These are phyloP conservation scores for Torymus tubicola DNA, from an alignment of 2,888 invertebrate species.

Conservation along the genomic window DNA sequence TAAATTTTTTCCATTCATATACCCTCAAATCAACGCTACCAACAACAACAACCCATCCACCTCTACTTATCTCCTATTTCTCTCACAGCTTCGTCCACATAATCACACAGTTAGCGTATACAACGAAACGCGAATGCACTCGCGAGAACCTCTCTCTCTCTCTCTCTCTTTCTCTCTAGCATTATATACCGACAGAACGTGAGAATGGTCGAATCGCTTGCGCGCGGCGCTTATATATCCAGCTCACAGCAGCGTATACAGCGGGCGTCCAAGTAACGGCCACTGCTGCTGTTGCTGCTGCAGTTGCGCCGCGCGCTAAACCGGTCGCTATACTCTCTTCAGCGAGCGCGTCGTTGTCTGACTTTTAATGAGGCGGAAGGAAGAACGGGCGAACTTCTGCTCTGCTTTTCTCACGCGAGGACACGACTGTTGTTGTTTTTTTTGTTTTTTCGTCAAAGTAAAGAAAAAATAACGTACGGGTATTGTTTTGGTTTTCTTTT, in stretches of 20 bases:
- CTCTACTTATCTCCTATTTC: too few species aligned
- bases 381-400: constrained; percentile 5
- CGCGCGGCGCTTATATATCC: not conserved
- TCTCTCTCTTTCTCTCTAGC: too few species aligned
- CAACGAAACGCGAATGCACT: not conserved
- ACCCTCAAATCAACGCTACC: too few species aligned
- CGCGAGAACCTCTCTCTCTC: not conserved
- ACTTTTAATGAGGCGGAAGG: constrained; percentile 50
- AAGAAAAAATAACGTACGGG: not conserved
- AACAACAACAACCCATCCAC: too few species aligned
- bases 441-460: not conserved
- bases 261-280: constrained; percentile 36
- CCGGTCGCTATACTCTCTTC: constrained; percentile 24
- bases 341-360: not conserved
- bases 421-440: not conserved
- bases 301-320: not conserved
- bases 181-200: constrained; percentile 26
- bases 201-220: constrained; percentile 43
- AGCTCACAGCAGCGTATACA: not conserved
- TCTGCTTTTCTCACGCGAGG: constrained; percentile 8
- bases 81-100: too few species aligned
- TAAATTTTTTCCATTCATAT: too few species aligned
- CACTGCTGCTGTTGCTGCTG: constrained; percentile 1
- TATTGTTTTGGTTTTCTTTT: too few species aligned
- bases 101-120: not conserved